Base-by-base conservation (phyloP, 2,797 vertebrate genomes). In the Clarias laeviceps region DNA sequence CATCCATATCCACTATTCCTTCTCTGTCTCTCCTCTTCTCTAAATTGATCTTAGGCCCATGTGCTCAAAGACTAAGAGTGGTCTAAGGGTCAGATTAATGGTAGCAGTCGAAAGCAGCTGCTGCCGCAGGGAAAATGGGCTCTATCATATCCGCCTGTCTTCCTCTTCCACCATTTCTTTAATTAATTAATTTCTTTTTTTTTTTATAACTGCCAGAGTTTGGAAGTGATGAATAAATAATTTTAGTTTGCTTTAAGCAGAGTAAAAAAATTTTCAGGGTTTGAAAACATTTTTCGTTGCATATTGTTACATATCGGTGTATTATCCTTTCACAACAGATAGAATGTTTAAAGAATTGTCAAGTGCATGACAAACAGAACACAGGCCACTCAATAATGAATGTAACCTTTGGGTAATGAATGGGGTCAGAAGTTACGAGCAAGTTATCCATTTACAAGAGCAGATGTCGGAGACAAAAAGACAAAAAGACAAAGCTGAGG, bases 401-500 rank as follows among this genome's bases (percentile, higher is more conserved):
- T 76, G 59, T 82, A 79, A 70, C 54, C 85, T 88, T 87, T 79
- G 40, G 81, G 83, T 22, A 88, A 57, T 81, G 57, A 78, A 84
- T 74, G 72, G 54, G 82, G 89, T 87, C 85, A 88, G 50, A 84
- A 73, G 82, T 84, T 84, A 86, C 82, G 73, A 62, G 79, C 3
- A 45, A 57, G 84, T 80, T 62, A 64, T 68, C 20, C 70, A 50
- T 85, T 70, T 66, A 85, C 61, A 54, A 80, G 45, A 88, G 82
- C 87, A 90, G 87, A 90, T 90, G 89, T 88, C 85, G 62, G 66
- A 40, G 62, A 32, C 81, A 50, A 34, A 45, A 68, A 70, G 50
- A 86, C 59, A 82, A 85, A 88, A 66, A 40, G 45, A 50, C 45
- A 50, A 50, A 82, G 69, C 76, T 50, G 64, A 66, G 32, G 27